Evolutionary conservation across 2,113 vertebrate species (phyloP), one percentile per base, ranked within the genome.

Genomic region (Calonectris borealis): DNA sequence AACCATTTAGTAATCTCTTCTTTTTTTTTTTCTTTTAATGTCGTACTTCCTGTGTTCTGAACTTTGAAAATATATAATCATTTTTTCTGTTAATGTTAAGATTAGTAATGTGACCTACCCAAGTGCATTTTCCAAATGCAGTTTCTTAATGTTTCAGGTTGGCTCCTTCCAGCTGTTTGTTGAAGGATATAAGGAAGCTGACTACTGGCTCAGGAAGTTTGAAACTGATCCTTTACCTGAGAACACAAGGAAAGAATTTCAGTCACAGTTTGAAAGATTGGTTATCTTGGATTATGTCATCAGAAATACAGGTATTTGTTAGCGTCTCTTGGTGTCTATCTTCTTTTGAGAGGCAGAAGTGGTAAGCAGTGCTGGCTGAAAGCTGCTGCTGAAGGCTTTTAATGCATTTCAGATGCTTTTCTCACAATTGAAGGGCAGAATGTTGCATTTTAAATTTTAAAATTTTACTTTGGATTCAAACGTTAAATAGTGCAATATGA

Each of bases 151-250:
- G 73, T 97, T 97, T n/a, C 93, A 99, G 99, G 98, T 99, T 96
- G 99, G 99, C 90, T 99, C 99, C 27, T 99, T 99, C 95, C 99
- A 99, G 98, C 97, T 99, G 40, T 99, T 99, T 96, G 99, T 99
- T 94, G 99, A 99, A 96, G 98, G 98, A 32, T 99, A 99, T 95
- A 99, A 99, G 85, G 99, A 99, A 95, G 99, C 99, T 34, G 99
- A 99, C 93, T 98, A 98, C 97, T 99, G 99, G 99, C 98, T 99
- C 97, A 98, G 99, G 94, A 99, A 98, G 97, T 99, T 99, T 97
- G 99, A 99, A 98, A 99, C 99, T 2, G 99, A 99, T 40, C 99
- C 99, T 91, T 98, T 99, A 89, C 99, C 99, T 16, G 99, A 99
- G 97, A 99, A 99, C 97, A 99, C 98, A 93, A 99, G 99, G 95